phyloP scores from a whole-genome alignment of 2,113 vertebrate species.

The Plotosus lineatus region DNA sequence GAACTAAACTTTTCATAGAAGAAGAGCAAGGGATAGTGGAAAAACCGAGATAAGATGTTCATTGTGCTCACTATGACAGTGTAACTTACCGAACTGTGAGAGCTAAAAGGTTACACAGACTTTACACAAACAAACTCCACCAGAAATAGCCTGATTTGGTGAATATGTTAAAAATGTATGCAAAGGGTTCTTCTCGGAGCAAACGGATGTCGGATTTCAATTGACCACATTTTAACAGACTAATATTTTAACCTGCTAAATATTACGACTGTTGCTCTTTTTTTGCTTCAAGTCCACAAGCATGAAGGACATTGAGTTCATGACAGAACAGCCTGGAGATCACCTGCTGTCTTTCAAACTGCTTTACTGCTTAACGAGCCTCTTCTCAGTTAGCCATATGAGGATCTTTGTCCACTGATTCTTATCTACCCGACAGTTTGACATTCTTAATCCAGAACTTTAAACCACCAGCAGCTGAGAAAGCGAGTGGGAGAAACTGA shows the following conservation, averaged over 20 bases:
- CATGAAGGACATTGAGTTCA: constrained; percentile 51
- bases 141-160: too few species aligned
- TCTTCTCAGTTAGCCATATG: neutral
- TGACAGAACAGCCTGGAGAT: constrained; percentile 22
- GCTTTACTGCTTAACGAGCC: constrained; percentile 23
- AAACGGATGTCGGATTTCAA: neutral
- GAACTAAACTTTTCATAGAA: too few species aligned
- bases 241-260: constrained; percentile 18
- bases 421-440: neutral
- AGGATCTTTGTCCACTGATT: constrained; percentile 37
- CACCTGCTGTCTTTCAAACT: constrained; percentile 11
- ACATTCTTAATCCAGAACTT: neutral
- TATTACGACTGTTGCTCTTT: neutral
- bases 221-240: constrained; percentile 23
- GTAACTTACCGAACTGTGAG: neutral
- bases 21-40: too few species aligned
- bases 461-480: constrained; percentile 24
- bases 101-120: neutral
- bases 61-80: neutral
- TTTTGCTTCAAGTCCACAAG: constrained; percentile 41
- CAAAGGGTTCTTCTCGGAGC: neutral
- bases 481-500: constrained; percentile 7
- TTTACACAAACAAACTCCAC: neutral
- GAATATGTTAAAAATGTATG: too few species aligned
- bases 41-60: too few species aligned